Base-by-base conservation (phyloP, 2,113 vertebrate genomes). In the Orycteropus afer region DNA sequence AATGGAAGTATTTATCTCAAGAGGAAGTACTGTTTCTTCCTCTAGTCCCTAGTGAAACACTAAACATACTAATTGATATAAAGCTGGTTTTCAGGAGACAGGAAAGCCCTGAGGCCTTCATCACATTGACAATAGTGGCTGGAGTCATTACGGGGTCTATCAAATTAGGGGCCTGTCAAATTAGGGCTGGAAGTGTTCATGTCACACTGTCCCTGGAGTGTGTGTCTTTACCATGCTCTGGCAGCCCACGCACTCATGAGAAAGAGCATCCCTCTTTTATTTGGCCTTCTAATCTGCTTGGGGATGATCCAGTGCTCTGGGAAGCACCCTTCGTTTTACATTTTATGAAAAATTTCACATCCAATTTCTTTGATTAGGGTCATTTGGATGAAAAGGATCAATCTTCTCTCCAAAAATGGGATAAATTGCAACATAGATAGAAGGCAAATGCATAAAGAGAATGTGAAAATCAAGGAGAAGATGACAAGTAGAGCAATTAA, bases 1-100 rank as follows among this genome's bases (percentile, higher is more conserved):
- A 96, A 92, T 94, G 90, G 65, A 95, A 93, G 80, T 86, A 88
- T 97, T 97, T 91, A 96, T 96, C 95, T 97, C 7, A 82, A 90
- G 93, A 90, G 97, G 90, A 96, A 95, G 29, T 0, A 0, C 74
- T 76, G 40, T 61, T 86, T 91, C 96, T 98, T 96, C 0, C 0
- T 73, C 34, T 53, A 0, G 2, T 93, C 37, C 57, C 25, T 37
- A 3, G 63, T 61, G 97, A 77, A 92, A 51, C 71, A 92, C 73
- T 90, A 95, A 97, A 93, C 74, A 59, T 63, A 37, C 69, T 96
- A 97, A 92, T 86, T 91, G 89, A 88, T 87, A 91, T 2, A 91
- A 97, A 96, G 89, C 69, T 45, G 12, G 61, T 89, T 59, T 96
- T 90, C 79, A 95, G 78, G 92, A 94, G 94, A 95, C 92, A 93